Conservation (phyloP, 2,113 vertebrate species). For the Heterotilapia buettikoferi region DNA sequence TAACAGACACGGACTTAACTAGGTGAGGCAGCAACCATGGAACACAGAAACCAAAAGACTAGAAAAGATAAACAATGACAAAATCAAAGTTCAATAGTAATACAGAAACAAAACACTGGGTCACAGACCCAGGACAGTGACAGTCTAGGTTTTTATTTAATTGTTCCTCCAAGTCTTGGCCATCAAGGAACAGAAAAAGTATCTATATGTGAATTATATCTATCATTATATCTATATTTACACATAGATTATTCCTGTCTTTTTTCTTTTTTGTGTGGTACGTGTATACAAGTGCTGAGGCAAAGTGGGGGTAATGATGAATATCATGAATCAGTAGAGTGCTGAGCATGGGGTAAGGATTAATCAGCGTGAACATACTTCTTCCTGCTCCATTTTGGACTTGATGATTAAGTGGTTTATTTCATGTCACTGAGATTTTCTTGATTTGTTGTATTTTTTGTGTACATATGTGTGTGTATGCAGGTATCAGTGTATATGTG, state of each 20-base stretch:
- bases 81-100: neutral
- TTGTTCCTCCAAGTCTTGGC: neutral
- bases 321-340: neutral
- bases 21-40: neutral
- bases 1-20: neutral
- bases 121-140: neutral
- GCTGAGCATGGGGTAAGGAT: neutral
- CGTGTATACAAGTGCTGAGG: neutral
- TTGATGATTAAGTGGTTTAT: neutral
- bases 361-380: neutral
- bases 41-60: neutral
- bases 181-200: neutral
- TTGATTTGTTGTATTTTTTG: neutral
- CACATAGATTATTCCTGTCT: neutral
- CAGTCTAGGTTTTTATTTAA: neutral
- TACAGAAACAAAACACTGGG: neutral
- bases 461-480: neutral
- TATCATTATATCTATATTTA: neutral
- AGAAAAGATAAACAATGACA: neutral
- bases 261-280: neutral
- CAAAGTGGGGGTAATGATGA: neutral
- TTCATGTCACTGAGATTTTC: neutral
- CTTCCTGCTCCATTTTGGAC: neutral
- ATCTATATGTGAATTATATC: neutral
- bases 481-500: neutral